A percentile compares a stretch with the other conserved stretches of the same genome.
These are phyloP conservation scores for Aspiorhynchus laticeps DNA, from an alignment of 2,113 vertebrate genomes.

Conservation along the genomic window DNA sequence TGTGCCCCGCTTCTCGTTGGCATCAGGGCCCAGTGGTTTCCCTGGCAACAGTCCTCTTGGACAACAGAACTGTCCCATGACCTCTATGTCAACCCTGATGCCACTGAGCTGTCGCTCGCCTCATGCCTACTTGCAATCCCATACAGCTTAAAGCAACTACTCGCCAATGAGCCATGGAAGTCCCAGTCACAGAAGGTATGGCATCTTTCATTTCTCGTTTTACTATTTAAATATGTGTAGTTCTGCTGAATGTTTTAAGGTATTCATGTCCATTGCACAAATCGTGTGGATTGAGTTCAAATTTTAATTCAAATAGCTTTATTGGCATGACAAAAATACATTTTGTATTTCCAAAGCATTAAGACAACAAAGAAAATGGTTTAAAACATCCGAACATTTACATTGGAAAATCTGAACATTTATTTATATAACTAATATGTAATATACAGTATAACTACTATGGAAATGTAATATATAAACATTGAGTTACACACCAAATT, in stretches of 20 bases:
- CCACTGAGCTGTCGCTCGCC: slow-evolving; percentile 68
- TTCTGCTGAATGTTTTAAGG: neutral
- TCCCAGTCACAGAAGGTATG: slow-evolving; percentile 85
- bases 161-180: slow-evolving; percentile 92
- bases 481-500: neutral
- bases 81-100: slow-evolving; percentile 70
- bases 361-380: no score
- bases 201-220: neutral
- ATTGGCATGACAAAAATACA: no score
- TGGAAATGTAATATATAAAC: no score
- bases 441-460: no score
- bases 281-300: neutral
- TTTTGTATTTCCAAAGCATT: no score
- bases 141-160: slow-evolving; percentile 79
- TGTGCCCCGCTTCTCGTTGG: slow-evolving; percentile 84
- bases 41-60: slow-evolving; percentile 68
- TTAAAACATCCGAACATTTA: no score
- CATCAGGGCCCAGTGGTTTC: slow-evolving; percentile 82
- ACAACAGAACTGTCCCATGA: slow-evolving; percentile 51
- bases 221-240: neutral
- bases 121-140: slow-evolving; percentile 79
- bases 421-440: no score
- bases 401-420: no score
- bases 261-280: neutral
- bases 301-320: no score